Conservation (phyloP, 2,888 invertebrate species). For the Coenonympha glycerion region DNA sequence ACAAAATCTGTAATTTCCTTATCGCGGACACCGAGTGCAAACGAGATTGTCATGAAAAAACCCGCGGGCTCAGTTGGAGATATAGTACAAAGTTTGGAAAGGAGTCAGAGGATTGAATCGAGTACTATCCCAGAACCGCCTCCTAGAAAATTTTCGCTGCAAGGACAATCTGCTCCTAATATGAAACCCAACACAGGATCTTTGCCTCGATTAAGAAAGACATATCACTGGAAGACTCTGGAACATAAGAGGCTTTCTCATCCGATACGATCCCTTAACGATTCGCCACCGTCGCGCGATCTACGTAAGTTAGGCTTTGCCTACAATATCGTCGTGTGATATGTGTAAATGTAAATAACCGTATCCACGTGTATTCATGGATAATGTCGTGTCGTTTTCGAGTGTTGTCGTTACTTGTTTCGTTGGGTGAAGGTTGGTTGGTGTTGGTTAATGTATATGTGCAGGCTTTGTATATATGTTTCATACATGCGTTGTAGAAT, state of each 20-base stretch:
- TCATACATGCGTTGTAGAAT: neutral
- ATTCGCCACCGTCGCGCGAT: slow-evolving; percentile 49
- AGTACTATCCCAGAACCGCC: slow-evolving; percentile 32
- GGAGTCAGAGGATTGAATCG: slow-evolving; percentile 32
- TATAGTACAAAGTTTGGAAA: slow-evolving; percentile 48
- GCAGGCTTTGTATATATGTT: slow-evolving; percentile 5
- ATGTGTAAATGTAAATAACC: slow-evolving; percentile 51
- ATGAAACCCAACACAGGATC: slow-evolving; percentile 50
- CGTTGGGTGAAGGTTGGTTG: slow-evolving; percentile 27
- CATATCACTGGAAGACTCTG: slow-evolving; percentile 64
- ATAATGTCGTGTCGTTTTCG: slow-evolving; percentile 25
- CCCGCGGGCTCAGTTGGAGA: slow-evolving; percentile 38
- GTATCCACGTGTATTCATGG: slow-evolving; percentile 33
- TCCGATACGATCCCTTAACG: slow-evolving; percentile 62
- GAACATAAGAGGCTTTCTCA: slow-evolving; percentile 68
- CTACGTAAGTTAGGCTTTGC: slow-evolving; percentile 67
- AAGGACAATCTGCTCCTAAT: slow-evolving; percentile 41
- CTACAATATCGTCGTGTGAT: slow-evolving; percentile 37
- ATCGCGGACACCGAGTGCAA: slow-evolving; percentile 61
- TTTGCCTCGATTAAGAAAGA: slow-evolving; percentile 50
- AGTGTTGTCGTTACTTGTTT: slow-evolving; percentile 23
- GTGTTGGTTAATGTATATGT: slow-evolving; percentile 17
- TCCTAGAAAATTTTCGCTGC: slow-evolving; percentile 53
- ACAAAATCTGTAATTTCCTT: slow-evolving; percentile 59
- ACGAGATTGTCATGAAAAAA: slow-evolving; percentile 31